Conservation (phyloP, 1,140 invertebrate species). For the Aphaenogaster floridana region DNA sequence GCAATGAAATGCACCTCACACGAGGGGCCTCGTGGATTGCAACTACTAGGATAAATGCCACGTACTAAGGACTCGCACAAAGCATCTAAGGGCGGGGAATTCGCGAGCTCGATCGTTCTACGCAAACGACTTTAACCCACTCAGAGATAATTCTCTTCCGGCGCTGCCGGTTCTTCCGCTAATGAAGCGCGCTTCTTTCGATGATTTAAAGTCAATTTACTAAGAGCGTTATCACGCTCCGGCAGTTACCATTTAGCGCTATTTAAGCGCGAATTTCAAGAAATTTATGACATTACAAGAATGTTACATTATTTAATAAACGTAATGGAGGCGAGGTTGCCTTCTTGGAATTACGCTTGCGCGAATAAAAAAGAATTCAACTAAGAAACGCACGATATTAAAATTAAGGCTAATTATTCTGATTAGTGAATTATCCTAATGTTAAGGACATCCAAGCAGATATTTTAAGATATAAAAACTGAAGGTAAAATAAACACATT, state of each 20-base stretch:
- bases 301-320: conserved; percentile 60
- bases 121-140: conserved; percentile 63
- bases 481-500: neutral
- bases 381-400: neutral
- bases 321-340: conserved; percentile 39
- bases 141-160: conserved; percentile 58
- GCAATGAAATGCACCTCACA: conserved; percentile 28
- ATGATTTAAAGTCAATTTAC: conserved; percentile 64
- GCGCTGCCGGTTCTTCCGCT: conserved; percentile 48
- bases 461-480: neutral
- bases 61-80: conserved; percentile 23
- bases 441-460: neutral
- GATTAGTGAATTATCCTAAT: neutral
- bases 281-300: conserved; percentile 52
- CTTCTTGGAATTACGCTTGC: conserved; percentile 8
- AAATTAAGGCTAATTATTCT: neutral
- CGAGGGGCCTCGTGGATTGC: conserved; percentile 1
- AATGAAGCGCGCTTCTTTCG: conserved; percentile 61
- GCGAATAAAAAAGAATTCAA: neutral
- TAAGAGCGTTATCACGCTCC: conserved; percentile 56
- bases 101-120: conserved; percentile 55
- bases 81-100: conserved; percentile 22
- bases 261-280: conserved; percentile 54
- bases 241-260: conserved; percentile 61
- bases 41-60: conserved; percentile 27